Evolutionary conservation across 1,140 invertebrate genomes (phyloP).

Genomic region (Cardiocondyla obscurior): DNA sequence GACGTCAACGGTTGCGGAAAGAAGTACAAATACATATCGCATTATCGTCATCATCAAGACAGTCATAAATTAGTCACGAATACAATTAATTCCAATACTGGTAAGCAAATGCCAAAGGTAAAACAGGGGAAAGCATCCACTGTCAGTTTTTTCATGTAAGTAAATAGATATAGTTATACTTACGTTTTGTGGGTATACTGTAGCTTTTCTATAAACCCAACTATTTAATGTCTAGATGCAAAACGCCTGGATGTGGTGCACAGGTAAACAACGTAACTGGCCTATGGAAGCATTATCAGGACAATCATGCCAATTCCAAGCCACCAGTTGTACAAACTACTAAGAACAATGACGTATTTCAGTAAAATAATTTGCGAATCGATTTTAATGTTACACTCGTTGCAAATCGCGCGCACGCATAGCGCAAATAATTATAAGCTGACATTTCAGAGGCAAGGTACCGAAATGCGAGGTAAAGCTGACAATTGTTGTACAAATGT

Average conservation of each 20-base stretch:
- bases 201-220: slow-evolving; percentile 5
- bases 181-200: not conserved
- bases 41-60: slow-evolving; percentile 83
- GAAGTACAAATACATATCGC: slow-evolving; percentile 83
- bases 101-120: slow-evolving; percentile 69
- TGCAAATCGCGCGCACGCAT: not conserved
- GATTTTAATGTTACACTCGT: not conserved
- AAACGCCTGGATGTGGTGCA: slow-evolving; percentile 81
- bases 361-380: slow-evolving; percentile 68
- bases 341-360: slow-evolving; percentile 78
- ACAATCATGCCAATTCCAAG: slow-evolving; percentile 82
- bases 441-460: slow-evolving; percentile 77
- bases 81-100: slow-evolving; percentile 70
- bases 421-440: not conserved
- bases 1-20: slow-evolving; percentile 80
- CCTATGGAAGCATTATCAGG: slow-evolving; percentile 82
- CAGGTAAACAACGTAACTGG: slow-evolving; percentile 79
- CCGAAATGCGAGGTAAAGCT: slow-evolving; percentile 78
- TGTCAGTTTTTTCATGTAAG: slow-evolving; percentile 82
- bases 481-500: slow-evolving; percentile 78
- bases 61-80: slow-evolving; percentile 79
- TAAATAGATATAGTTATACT: not conserved
- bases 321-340: slow-evolving; percentile 69
- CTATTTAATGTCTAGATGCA: slow-evolving; percentile 73
- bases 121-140: slow-evolving; percentile 80